Conservation (phyloP, 30 jellyfish, hydroid and myxozoan species). For the Nemopilema nomurai region DNA sequence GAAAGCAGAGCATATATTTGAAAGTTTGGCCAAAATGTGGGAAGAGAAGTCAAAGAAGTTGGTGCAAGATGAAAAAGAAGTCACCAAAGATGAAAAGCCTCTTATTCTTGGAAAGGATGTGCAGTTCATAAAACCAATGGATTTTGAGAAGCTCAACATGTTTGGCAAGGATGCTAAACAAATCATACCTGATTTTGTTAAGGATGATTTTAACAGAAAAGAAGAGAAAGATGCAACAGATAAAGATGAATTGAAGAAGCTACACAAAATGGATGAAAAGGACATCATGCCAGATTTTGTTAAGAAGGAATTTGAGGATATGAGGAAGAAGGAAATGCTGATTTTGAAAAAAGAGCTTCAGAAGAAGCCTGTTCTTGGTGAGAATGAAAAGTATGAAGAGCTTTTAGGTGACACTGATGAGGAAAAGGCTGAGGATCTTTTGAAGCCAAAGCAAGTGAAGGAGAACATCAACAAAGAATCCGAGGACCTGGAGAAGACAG, state of each 20-base stretch:
- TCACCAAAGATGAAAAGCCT: not conserved
- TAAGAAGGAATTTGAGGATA: conserved; percentile 1
- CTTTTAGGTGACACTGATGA: conserved; percentile 2
- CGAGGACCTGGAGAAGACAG: conserved; percentile 52
- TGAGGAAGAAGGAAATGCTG: conserved; percentile 12
- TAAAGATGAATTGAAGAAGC: conserved; percentile 22
- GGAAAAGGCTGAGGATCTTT: conserved; percentile 8
- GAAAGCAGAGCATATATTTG: conserved; percentile 26
- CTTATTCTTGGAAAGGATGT: not conserved
- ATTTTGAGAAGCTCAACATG: not conserved
- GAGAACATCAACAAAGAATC: conserved; percentile 36
- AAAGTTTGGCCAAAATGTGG: conserved; percentile 41
- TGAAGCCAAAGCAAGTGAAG: not conserved
- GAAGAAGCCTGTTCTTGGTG: conserved; percentile 13
- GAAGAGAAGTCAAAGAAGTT: not conserved
- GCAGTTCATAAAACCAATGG: conserved; percentile 24
- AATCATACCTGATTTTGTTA: conserved; percentile 35
- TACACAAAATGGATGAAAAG: conserved; percentile 31
- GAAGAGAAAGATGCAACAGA: not conserved
- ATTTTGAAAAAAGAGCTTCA: conserved; percentile 11
- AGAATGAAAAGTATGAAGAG: conserved; percentile 1
- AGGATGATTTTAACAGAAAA: conserved; percentile 9
- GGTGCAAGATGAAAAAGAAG: not conserved
- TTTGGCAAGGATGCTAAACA: conserved; percentile 42
- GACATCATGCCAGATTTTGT: conserved; percentile 23